Base-by-base conservation (phyloP, 2,797 vertebrate genomes). In the Hoplostethus atlanticus region DNA sequence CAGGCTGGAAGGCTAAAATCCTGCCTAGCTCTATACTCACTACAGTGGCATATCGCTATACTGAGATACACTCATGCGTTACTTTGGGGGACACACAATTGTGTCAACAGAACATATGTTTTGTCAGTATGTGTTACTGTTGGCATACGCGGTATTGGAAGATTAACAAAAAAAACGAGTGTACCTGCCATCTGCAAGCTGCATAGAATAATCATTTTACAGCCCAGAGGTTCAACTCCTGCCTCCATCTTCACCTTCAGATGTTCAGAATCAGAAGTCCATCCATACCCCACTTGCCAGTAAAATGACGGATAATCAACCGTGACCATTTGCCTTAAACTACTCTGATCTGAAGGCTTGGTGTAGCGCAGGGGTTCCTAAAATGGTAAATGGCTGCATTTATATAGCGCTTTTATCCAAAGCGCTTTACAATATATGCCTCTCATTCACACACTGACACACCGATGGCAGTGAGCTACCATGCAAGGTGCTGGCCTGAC, bases 221-320 rank as follows among this genome's bases (percentile, higher is more conserved):
- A 48, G 12, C 54, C 6, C n/a, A 47, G 21, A 52, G 51, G 48
- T 65, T 17, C 12, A 38, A 59, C 11, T 53, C 30, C 7, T 61
- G 58, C 38, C 34, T 34, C 13, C 17, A 11, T 60, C 30, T n/a
- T 4, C 40, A 28, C 10, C 42, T 44, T 61, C 46, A 48, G 4
- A 16, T 2, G n/a, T 16, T 28, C 44, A 53, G 8, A 68, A 47
- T 56, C 40, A 72, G 53, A 40, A 50, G 55, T 76, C 28, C n/a
- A 48, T 69, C 40, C 5, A 21, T 47, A 16, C 13, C 36, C 38
- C 36, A 28, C 40, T 40, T 76, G 67, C 15, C 64, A 21, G 42
- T 7, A 53, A 48, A 48, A 48, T 36, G 5, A 38, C 13, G 30
- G 21, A 30, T 55, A 68, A 50, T 76, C 15, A 63, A 1, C 46